Base-by-base conservation (phyloP, 2,888 invertebrate species). In the Muscina levida region DNA sequence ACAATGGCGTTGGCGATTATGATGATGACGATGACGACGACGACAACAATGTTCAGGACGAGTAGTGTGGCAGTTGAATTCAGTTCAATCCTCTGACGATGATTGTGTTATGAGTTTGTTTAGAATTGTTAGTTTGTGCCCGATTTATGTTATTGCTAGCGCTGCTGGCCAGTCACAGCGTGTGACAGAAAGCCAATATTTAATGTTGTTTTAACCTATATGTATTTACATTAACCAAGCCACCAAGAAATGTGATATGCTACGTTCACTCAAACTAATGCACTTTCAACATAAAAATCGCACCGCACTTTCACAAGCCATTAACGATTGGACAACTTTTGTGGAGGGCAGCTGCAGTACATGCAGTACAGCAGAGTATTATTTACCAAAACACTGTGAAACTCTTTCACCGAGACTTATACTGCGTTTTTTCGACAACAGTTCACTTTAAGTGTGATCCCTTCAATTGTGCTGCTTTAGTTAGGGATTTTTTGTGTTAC, bases 171-270 rank as follows among this genome's bases (percentile, higher is more conserved):
- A 15, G 26, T 26, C 13, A n/a, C 5, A 26, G 31, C 26, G 57
- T 42, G 42, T 62, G 77, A 62, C 70, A 73, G 59, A 31, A 71
- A 71, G 44, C 51, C 73, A 77, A 77, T 74, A 71, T 70, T 67
- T 66, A 59, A 37, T 62, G 67, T 74, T 72, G 72, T 59, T 77
- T 74, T 77, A 77, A 77, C 77, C 81, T 72, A 72, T 74, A n/a
- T n/a, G n/a, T n/a, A 71, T 81, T 74, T 73, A 11, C 31, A 59
- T 42, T 15, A 68, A 19, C 53, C 13, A n/a, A 37, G 17, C 39
- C 1, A 66, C 46, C 31, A 65, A 39, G 39, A 26, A 66, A 26
- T 31, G 13, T 19, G 37, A n/a, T 46, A 13, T 19, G 19, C 15
- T 37, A 66, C 44, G 65, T 31, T 17, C 44, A 13, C 13, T 46